Conservation (phyloP, 2,113 vertebrate genomes). For the Holacanthus passer region DNA sequence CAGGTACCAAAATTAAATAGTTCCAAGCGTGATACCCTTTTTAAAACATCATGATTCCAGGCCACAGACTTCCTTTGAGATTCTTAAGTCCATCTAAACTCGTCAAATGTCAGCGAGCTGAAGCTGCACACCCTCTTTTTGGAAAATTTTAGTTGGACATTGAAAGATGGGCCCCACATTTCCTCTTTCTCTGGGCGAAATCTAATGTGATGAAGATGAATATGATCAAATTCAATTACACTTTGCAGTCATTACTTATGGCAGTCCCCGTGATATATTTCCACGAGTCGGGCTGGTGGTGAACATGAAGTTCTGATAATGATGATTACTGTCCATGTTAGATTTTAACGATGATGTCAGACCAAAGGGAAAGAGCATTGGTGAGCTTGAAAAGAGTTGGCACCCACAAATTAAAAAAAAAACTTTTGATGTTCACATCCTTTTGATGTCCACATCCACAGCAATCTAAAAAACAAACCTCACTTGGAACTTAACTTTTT, state of each 20-base stretch:
- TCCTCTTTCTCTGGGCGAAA: slow-evolving; percentile 25
- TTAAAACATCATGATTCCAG: slow-evolving; percentile 3
- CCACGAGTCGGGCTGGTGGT: slow-evolving; percentile 15
- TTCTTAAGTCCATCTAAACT: neutral
- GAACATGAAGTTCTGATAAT: slow-evolving; percentile 52
- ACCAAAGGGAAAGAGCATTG: slow-evolving; percentile 55
- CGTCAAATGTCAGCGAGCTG: slow-evolving; percentile 14
- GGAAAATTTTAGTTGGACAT: slow-evolving; percentile 17
- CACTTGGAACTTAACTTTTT: slow-evolving; percentile 43
- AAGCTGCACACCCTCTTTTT: slow-evolving; percentile 14
- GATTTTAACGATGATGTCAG: slow-evolving; percentile 58
- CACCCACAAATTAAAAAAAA: slow-evolving; percentile 23
- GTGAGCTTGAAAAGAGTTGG: slow-evolving; percentile 52
- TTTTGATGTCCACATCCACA: slow-evolving; percentile 57
- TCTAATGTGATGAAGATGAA: slow-evolving; percentile 62
- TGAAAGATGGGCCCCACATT: slow-evolving; percentile 46
- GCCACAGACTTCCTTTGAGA: neutral
- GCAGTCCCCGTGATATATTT: slow-evolving; percentile 37
- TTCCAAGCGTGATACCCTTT: neutral
- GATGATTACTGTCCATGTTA: slow-evolving; percentile 43
- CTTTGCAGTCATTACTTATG: slow-evolving; percentile 37
- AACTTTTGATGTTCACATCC: slow-evolving; percentile 48
- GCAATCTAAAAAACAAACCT: slow-evolving; percentile 13
- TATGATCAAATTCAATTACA: slow-evolving; percentile 63
- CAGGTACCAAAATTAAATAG: neutral